Evolutionary conservation across 2,113 vertebrate species (phyloP), one percentile per base, ranked within the genome.

Genomic region (Microtus montanus): DNA sequence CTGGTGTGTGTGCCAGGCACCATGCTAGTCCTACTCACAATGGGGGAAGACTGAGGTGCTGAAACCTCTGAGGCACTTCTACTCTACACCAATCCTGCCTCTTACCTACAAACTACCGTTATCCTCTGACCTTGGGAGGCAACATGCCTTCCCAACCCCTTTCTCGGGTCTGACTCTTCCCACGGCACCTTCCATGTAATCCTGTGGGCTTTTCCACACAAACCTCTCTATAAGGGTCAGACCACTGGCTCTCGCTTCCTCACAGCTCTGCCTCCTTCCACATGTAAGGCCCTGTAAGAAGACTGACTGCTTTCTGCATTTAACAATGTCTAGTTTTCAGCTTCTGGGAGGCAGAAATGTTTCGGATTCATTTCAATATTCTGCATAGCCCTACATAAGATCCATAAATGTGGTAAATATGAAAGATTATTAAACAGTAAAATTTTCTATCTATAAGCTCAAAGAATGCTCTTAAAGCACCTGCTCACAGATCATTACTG

Each of bases 151-250:
- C 80, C 90, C 73, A 94, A 88, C 80, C 41, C 95, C 85, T 73
- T 87, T 95, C 61, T 90, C 70, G 87, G n/a, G 47, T 84, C 89
- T 92, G 85, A 90, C 47, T 90, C n/a, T 95, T 95, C 44, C 52
- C 52, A 47, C 10, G 63, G 14, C 71, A 47, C 68, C 41, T 61
- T 2, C 85, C 0, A 3, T 83, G 38, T 58, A 91, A 77, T 33
- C 80, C 86, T 8, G 52, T 3, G 78, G 20, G 17, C 38, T 73
- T 94, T 41, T 41, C 73, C 38, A 44, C 38, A 75, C 26, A 49
- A 47, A 13, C 44, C 14, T 78, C 82, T 73, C 30, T 26, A 54
- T 75, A 41, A 87, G 61, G 47, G 15, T 82, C 78, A 90, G 30
- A 49, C 91, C 64, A 92, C 87, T 28, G 93, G 91, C 73, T 30